phyloP scores from a whole-genome alignment of 37 sponge, comb jelly and placozoan genomes.

The Mnemiopsis leidyi region DNA sequence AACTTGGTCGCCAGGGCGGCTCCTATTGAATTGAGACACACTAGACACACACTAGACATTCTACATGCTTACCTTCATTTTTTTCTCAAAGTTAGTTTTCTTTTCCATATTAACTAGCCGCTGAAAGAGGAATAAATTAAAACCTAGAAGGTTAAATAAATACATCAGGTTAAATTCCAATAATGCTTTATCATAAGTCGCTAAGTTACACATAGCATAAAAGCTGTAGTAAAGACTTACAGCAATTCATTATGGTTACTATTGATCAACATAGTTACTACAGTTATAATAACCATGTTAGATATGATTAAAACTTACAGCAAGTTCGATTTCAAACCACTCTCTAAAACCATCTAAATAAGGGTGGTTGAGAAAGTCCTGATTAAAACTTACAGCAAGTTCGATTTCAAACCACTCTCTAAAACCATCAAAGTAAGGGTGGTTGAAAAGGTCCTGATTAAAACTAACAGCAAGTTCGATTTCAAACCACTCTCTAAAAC shows the following conservation, averaged over 20 bases:
- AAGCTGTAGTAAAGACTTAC: too few species aligned
- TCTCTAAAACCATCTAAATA: neutral
- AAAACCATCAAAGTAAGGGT: neutral
- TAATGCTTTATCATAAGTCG: neutral
- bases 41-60: too few species aligned
- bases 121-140: neutral
- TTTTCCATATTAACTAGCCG: constrained; percentile 55
- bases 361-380: neutral
- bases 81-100: constrained; percentile 24
- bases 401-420: neutral
- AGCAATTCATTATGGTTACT: too few species aligned
- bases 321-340: neutral
- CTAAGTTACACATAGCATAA: neutral
- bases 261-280: too few species aligned
- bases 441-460: too few species aligned
- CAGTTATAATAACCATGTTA: too few species aligned
- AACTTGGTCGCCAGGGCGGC: too few species aligned
- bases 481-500: constrained; percentile 90
- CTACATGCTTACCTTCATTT: constrained; percentile 34
- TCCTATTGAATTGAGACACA: too few species aligned
- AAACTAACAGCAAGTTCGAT: constrained; percentile 79
- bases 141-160: too few species aligned
- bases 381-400: neutral
- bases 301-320: too few species aligned
- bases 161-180: neutral